Evolutionary conservation across 2,797 vertebrate genomes (phyloP), one percentile per base, ranked within the genome.

Genomic region (Atherinosoma microstoma): DNA sequence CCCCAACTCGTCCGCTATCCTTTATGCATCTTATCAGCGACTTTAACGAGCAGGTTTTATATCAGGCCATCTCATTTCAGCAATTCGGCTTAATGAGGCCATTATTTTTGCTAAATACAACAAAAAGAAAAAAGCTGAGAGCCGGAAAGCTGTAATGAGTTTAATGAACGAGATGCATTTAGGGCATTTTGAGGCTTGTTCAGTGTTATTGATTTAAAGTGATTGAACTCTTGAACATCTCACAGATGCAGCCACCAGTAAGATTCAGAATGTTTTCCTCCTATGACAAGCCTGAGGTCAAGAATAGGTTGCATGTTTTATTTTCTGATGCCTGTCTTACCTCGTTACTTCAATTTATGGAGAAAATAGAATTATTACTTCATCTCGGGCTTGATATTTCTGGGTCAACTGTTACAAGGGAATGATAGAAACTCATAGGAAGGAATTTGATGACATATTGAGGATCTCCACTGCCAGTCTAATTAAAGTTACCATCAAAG

Each of bases 151-250:
- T 78, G 59, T 80, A 80, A 89, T 72, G 79, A 80, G 78, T 91
- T 87, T 90, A 94, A 94, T 72, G 82, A 90, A 87, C 83, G 89
- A 91, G 87, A 93, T 93, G 91, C 88, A 70, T 75, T 75, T 84
- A n/a, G 66, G 91, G 86, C 87, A 90, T 91, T 89, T 86, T 68
- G 69, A 80, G 75, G 58, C 75, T 74, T 45, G 64, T 89, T 87
- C 68, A 87, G 87, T 80, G 72, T 73, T 79, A 75, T 83, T 87
- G 83, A 92, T 93, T 92, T 92, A 72, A 83, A 89, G 84, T 90
- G 87, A 92, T 91, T 90, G 79, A 87, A 76, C 84, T 76, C 82
- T 85, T 83, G 80, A 87, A 86, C 61, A 30, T 80, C 76, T 88
- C 67, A 89, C 76, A 79, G 64, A 63, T 73, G 57, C 72, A 59